Evolutionary conservation across 2,797 vertebrate genomes (phyloP), one percentile per base, ranked within the genome.

Genomic region (Hephaestus fuliginosus): DNA sequence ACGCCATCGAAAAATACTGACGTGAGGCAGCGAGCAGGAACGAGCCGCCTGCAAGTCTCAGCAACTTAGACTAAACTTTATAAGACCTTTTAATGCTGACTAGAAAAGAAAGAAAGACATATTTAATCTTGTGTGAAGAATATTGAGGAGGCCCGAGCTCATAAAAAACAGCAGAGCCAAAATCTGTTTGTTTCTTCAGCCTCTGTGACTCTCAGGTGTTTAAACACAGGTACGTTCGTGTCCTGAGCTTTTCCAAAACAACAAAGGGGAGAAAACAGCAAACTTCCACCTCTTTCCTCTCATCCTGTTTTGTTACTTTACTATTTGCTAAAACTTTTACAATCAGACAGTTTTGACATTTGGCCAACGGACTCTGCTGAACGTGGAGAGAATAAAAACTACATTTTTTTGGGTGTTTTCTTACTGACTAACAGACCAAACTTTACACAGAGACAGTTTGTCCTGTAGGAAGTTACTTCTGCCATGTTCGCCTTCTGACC

Each of bases 1-100:
- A 41, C 57, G 41, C 69, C 2, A 30, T 74, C 70, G 39, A 15
- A 72, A 84, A 73, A 49, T 17, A 80, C 58, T 49, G 53, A 84
- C 7, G 20, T 14, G 11, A 46, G 20, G 79, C 73, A 57, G 65
- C 49, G n/a, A 74, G 66, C 30, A 56, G 66, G 71, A 85, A 74
- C 30, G 12, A 13, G 25, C 30, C 12, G 14, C 39, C 36, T 30
- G 60, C 30, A 3, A 49, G 41, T 41, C 52, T 60, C 44, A 51
- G 46, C 18, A 68, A 76, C 22, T 44, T 3, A 36, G 62, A 64
- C 61, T 63, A 28, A 56, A 41, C 65, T 64, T 58, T 25, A 30
- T 62, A 8, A 49, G 12, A 52, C 13, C 15, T 30, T 57, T 64
- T 55, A 43, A 51, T 49, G 53, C n/a, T 43, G n/a, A 72, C 62